A percentile compares a stretch with the other conserved stretches of the same genome.
Conservation (phyloP, 2,797 vertebrate species). For the Todus mexicanus region DNA sequence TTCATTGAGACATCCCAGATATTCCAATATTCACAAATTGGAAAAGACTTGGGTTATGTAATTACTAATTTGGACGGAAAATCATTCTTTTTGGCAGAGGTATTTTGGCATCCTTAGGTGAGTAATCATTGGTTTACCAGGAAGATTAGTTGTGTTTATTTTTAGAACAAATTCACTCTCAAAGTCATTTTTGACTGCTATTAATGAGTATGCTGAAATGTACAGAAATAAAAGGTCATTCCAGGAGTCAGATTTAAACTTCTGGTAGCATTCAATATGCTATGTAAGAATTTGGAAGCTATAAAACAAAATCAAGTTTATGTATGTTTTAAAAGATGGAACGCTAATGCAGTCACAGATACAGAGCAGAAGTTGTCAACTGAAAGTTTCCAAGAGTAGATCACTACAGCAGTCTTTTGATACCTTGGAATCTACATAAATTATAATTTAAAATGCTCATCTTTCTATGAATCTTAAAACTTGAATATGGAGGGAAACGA, state of each 20-base stretch:
- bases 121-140: constrained; percentile 2
- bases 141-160: constrained; percentile 6
- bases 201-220: background rate
- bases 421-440: background rate
- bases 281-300: background rate
- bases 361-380: background rate
- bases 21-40: background rate
- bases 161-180: background rate
- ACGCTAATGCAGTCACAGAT: background rate
- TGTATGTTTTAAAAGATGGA: background rate
- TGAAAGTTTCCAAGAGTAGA: background rate
- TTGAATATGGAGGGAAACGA: background rate
- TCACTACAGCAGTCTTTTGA: background rate
- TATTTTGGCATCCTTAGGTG: background rate
- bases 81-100: background rate
- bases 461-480: background rate
- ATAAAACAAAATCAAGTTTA: background rate
- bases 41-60: background rate
- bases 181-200: background rate
- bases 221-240: background rate
- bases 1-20: background rate
- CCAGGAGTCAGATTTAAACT: constrained; percentile 1
- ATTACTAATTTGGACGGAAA: background rate
- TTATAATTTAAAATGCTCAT: background rate
- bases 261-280: background rate